Percentiles rank a stretch among this genome's conserved stretches.
Evolutionary conservation across 2,797 vertebrate species (phyloP).

Genomic region (Xenentodon cancila): DNA sequence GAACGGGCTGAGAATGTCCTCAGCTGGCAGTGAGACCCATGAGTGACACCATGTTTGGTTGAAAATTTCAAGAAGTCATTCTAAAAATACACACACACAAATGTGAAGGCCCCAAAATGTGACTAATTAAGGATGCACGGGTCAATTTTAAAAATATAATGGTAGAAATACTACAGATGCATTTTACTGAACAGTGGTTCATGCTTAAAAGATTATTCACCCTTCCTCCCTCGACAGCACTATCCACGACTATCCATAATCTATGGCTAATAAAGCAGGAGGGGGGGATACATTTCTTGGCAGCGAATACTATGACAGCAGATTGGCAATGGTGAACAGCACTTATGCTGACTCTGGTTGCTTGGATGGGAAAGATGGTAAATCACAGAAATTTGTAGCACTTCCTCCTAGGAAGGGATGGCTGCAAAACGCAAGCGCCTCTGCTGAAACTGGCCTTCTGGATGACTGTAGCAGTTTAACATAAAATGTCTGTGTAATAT

Average conservation of each 20-base stretch:
- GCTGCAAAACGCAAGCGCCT: conserved; percentile 40
- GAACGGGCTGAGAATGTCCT: no score
- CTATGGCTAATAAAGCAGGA: conserved; percentile 80
- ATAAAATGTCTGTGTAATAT: conserved; percentile 1
- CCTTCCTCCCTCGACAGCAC: conserved; percentile 74
- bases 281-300: conserved; percentile 74
- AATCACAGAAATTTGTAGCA: conserved; percentile 81
- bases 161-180: no score
- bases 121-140: no score
- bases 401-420: conserved; percentile 70
- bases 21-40: no score
- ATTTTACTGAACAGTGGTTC: conserved; percentile 59
- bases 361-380: conserved; percentile 63
- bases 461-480: conserved; percentile 32
- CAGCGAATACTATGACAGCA: conserved; percentile 71
- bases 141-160: no score
- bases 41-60: no score
- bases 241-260: conserved; percentile 71
- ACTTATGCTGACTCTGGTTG: conserved; percentile 82
- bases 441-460: conserved; percentile 34
- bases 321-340: conserved; percentile 75
- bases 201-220: conserved; percentile 71
- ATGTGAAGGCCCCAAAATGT: no score
- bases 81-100: no score
- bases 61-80: no score